Base-by-base conservation (phyloP, 1,140 invertebrate species). In the Ctenoplectra terminalis region DNA sequence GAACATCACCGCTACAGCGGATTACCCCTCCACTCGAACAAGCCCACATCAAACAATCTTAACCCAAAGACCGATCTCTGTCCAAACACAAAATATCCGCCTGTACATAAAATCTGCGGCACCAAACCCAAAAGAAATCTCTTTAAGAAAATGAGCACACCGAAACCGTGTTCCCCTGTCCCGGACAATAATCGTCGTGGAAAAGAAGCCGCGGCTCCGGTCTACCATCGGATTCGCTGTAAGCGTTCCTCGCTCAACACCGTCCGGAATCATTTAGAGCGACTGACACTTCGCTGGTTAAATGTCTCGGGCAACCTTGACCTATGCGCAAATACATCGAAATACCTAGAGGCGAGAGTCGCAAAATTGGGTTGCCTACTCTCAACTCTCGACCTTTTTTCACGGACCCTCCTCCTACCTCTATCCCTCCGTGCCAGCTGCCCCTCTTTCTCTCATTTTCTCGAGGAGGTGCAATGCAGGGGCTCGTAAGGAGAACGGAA, bases 401-500 rank as follows among this genome's bases (percentile, higher is more conserved):
- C 64, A 40, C 67, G 31, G 63, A n/a, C 40, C 54, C 58, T 61
- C 46, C 73, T 67, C 1, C 61, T 6, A n/a, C 13, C 56, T 46
- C 20, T 66, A 29, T 34, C 40, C 48, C 70, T 8, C 61, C 67
- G 43, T 26, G 52, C 64, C 61, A 31, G 40, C 63, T 83, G 29
- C 70, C 50, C 71, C 67, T 84, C 70, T 61, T 80, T 71, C 70
- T 82, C 74, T 66, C 60, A 60, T 69, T 81, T 75, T 85, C 64
- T 66, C 67, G 82, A 81, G 86, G 71, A 88, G 87, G 83, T 88
- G 87, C 82, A 87, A 87, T 87, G 87, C 79, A 76, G 83, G 74
- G 69, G 75, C 56, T 83, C 75, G 84, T 86, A 88, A 88, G 86
- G 86, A 88, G 87, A 88, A 86, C 86, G 87, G 87, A 88, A 88